Evolutionary conservation across 2,888 invertebrate species (phyloP).

Genomic region (Zeuzera pyrina): DNA sequence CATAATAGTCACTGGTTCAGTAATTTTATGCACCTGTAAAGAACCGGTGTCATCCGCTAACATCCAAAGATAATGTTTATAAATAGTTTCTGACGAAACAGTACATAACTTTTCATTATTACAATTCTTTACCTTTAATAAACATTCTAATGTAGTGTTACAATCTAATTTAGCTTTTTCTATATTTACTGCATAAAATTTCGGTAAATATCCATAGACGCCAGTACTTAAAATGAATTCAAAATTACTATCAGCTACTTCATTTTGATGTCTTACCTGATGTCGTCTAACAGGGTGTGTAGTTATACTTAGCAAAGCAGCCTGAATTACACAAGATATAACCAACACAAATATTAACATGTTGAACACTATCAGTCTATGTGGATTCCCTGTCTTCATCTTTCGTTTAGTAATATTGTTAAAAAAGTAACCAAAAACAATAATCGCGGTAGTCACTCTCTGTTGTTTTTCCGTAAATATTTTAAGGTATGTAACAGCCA

Average conservation of each 20-base stretch:
- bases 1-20: not conserved
- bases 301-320: not conserved
- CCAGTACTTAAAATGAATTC: not conserved
- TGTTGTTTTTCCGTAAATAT: not conserved
- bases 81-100: not conserved
- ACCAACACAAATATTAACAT: not conserved
- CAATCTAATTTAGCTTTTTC: not conserved
- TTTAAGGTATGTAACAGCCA: not conserved
- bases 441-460: not conserved
- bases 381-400: not conserved
- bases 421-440: not conserved
- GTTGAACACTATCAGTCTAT: not conserved
- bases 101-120: not conserved
- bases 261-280: not conserved
- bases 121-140: not conserved
- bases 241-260: not conserved
- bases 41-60: not conserved
- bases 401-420: not conserved
- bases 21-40: not conserved
- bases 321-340: not conserved
- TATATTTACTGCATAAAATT: not conserved
- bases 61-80: not conserved
- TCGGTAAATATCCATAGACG: not conserved
- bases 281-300: not conserved
- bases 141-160: not conserved